Evolutionary conservation across 1,140 invertebrate species (phyloP), one percentile per base, ranked within the genome.

Genomic region (Anagrus nilaparvatae): DNA sequence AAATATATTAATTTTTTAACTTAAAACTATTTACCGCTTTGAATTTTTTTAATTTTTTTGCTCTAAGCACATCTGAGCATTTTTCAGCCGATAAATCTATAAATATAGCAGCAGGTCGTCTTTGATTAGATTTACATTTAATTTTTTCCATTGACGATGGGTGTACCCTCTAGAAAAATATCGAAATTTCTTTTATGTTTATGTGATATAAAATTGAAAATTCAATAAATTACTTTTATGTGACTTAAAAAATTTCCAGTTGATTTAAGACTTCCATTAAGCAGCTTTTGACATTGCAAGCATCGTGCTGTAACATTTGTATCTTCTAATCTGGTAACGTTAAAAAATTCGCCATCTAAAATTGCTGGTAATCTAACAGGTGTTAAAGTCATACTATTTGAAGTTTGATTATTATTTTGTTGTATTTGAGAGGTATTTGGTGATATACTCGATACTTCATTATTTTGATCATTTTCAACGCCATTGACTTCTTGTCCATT

Each of bases 201-300:
- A 28, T 41, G 14, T 35, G 17, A 31, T 46, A 46, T 32, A 40
- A 30, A 2, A 36, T 29, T 21, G 35, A 32, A 28, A 36, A 28
- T 40, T 28, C 21, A 23, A 28, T 14, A 36, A 12, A 37, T 40
- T 51, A 69, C 66, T 53, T 67, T 69, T n/a, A 69, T 60, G 41
- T 69, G 66, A 51, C 65, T 67, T 8, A 69, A 52, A 45, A 69
- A 69, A 50, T 69, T 69, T 14, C 66, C 66, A 10, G 65, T 69
- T 0, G 66, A 67, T 35, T 67, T 69, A 2, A 69, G 55, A 51
- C 67, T 69, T 19, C 66, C 66, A 44, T 67, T 69, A 1, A 69
- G 51, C 7, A 63, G 42, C 50, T 66, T 69, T 12, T 65, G 57
- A 35, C 66, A 69, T 18, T 69, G 65, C 17, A 60, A 46, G 50